Conservation (phyloP, 2,797 vertebrate genomes). For the Darevskia mixta region DNA sequence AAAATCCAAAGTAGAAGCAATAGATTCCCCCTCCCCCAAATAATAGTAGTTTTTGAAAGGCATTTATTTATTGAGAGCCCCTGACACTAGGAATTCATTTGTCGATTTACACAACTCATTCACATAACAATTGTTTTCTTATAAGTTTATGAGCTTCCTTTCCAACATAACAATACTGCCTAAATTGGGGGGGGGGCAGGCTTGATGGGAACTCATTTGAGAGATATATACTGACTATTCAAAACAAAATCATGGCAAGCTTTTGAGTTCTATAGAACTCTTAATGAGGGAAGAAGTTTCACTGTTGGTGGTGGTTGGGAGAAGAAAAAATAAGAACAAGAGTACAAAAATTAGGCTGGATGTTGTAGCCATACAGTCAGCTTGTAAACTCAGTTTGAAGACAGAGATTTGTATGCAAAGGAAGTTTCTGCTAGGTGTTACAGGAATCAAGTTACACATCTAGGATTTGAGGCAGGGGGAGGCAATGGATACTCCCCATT, state of each 20-base stretch:
- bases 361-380: too few species aligned
- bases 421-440: too few species aligned
- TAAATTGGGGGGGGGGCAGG: background rate
- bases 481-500: too few species aligned
- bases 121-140: background rate
- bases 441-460: too few species aligned
- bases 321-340: background rate
- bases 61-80: background rate
- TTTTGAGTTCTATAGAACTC: too few species aligned
- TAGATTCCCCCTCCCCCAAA: background rate
- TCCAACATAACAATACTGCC: background rate
- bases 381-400: too few species aligned
- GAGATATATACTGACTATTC: too few species aligned
- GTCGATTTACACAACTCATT: background rate
- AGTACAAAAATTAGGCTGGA: background rate
- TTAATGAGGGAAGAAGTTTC: too few species aligned
- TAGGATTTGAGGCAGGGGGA: too few species aligned
- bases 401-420: too few species aligned
- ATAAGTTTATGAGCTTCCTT: background rate
- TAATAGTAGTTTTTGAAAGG: background rate
- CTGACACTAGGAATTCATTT: background rate
- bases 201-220: background rate
- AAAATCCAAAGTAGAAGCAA: background rate
- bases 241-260: too few species aligned
- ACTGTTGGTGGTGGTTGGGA: background rate